These are phyloP conservation scores for Peromyscus nudipes DNA, from an alignment of 2,797 vertebrate genomes.

Conservation along the genomic window DNA sequence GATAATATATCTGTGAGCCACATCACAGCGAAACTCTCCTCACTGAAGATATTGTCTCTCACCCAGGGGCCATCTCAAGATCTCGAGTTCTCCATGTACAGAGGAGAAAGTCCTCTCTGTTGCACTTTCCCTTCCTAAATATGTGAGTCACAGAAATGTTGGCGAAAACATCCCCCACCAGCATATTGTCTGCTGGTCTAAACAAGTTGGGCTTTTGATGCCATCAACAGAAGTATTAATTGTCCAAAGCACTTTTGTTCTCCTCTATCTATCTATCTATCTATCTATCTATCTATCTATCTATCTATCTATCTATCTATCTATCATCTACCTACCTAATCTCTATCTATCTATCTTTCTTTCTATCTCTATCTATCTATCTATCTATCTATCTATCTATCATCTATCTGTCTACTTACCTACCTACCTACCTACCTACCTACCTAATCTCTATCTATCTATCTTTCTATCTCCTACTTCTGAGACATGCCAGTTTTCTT, in stretches of 20 bases:
- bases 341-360: neutral
- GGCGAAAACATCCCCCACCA: constrained; percentile 83
- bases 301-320: neutral
- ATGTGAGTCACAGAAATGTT: constrained; percentile 79
- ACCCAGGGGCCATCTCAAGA: constrained; percentile 80
- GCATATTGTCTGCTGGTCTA: constrained; percentile 84
- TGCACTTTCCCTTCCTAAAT: constrained; percentile 79
- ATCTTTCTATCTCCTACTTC: constrained; percentile 58
- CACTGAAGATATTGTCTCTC: constrained; percentile 86
- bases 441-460: neutral
- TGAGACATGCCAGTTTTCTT: constrained; percentile 78
- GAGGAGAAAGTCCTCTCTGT: constrained; percentile 85
- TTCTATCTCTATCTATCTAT: neutral
- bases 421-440: neutral
- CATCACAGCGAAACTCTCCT: constrained; percentile 67
- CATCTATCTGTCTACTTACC: neutral
- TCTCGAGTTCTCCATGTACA: constrained; percentile 85
- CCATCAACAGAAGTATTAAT: constrained; percentile 65
- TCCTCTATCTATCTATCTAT: neutral
- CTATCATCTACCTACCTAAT: neutral
- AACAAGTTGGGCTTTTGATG: constrained; percentile 73
- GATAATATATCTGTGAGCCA: constrained; percentile 60
- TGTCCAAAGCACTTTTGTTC: constrained; percentile 76
- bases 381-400: neutral
- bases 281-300: neutral